A percentile compares a stretch with the other conserved stretches of the same genome.
Evolutionary conservation across 35 echinoderm and acorn worm genomes (phyloP).

Genomic region (Ophiothrix spiculata): DNA sequence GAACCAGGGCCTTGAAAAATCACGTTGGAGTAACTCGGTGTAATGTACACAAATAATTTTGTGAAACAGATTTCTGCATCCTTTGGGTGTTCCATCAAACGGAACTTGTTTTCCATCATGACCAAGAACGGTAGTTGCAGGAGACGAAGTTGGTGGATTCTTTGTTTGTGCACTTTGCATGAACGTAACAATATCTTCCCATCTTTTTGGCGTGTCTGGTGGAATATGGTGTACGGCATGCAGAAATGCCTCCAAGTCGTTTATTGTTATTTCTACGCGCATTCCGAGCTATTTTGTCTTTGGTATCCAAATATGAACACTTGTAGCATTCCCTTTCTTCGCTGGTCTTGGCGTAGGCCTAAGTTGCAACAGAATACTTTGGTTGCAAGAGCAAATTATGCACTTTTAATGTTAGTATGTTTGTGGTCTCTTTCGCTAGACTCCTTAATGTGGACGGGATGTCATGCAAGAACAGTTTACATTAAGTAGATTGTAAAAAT

Average conservation of each 20-base stretch:
- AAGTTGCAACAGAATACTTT: no score
- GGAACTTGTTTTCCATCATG: neutral
- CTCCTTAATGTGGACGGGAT: no score
- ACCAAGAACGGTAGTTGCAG: neutral
- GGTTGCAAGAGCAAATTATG: no score
- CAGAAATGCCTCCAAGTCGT: neutral
- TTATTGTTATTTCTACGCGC: neutral
- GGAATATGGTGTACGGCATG: neutral
- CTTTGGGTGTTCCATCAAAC: neutral
- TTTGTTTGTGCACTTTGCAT: neutral
- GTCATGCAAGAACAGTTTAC: no score
- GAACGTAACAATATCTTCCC: neutral
- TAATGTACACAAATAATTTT: neutral
- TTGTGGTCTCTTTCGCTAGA: no score
- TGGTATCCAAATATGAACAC: no score
- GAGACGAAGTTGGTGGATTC: neutral
- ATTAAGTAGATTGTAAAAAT: no score
- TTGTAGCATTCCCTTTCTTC: no score
- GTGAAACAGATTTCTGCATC: neutral
- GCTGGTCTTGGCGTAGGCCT: no score
- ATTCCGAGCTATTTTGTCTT: no score
- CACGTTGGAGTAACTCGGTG: neutral
- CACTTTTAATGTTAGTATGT: no score
- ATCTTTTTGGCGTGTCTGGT: neutral
- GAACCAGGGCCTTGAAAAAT: neutral